A percentile compares a stretch with the other conserved stretches of the same genome.
Evolutionary conservation across 2,113 vertebrate species (phyloP).

Genomic region (Psilopogon haemacephalus): DNA sequence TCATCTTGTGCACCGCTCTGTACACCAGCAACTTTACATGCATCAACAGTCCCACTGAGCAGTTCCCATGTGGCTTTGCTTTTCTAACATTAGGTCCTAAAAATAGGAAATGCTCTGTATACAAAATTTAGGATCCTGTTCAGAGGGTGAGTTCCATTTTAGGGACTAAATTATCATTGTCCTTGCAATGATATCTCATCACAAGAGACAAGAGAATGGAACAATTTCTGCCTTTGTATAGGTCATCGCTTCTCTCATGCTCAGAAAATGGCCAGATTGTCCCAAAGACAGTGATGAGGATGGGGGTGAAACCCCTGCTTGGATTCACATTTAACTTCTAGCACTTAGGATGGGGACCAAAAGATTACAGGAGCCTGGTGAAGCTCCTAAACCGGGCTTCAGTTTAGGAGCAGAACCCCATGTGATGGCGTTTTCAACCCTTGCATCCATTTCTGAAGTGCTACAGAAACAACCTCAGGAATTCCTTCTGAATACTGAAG

Average conservation of each 20-base stretch:
- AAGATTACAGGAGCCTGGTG: not conserved
- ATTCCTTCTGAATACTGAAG: not conserved
- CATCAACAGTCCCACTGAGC: not conserved
- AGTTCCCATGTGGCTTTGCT: not conserved
- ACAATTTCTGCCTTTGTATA: not conserved
- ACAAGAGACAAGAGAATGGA: not conserved
- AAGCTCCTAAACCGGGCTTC: not conserved
- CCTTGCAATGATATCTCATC: not conserved
- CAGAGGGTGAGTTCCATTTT: not conserved
- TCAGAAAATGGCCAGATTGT: not conserved
- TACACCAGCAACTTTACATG: not conserved
- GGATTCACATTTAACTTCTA: not conserved
- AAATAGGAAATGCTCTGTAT: not conserved
- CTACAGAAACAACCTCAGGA: not conserved
- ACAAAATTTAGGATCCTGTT: not conserved
- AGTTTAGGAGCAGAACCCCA: not conserved
- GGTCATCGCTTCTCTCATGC: accelerated
- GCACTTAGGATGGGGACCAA: not conserved
- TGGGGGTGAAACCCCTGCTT: not conserved
- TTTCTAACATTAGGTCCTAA: not conserved
- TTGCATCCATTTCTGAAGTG: accelerated
- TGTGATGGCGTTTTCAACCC: not conserved
- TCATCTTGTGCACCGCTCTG: not conserved
- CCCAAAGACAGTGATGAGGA: not conserved
- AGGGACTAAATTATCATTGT: not conserved